Percentiles rank a stretch among this genome's conserved stretches.
These are phyloP conservation scores for Aphrophora alni DNA, from an alignment of 2,888 invertebrate genomes.

Conservation along the genomic window DNA sequence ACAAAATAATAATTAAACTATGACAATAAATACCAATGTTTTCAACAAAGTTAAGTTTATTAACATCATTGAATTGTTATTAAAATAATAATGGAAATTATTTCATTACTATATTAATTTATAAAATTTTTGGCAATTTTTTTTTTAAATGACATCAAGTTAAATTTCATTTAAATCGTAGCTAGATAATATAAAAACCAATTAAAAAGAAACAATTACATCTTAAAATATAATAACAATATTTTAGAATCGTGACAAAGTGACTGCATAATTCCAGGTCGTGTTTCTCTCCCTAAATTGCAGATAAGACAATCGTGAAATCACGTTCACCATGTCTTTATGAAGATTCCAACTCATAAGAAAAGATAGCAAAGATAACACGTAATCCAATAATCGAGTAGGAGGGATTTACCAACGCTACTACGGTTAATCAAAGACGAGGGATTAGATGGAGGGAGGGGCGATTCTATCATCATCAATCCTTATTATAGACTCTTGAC, in stretches of 20 bases:
- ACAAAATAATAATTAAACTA: too few relatives aligned
- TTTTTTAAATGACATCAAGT: too few relatives aligned
- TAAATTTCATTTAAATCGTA: too few relatives aligned
- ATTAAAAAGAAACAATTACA: too few relatives aligned
- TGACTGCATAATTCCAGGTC: neutral
- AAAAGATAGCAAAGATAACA: neutral
- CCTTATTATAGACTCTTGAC: slow-evolving; percentile 39
- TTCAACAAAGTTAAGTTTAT: too few relatives aligned
- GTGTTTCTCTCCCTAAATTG: neutral
- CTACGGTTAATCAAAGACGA: slow-evolving; percentile 34
- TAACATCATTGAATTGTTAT: too few relatives aligned
- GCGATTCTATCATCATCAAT: slow-evolving; percentile 45
- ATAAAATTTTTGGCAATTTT: too few relatives aligned
- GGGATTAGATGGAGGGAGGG: slow-evolving; percentile 27
- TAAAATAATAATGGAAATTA: too few relatives aligned
- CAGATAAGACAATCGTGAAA: neutral
- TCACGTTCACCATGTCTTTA: neutral
- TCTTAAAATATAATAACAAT: too few relatives aligned
- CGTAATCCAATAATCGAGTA: neutral
- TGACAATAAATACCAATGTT: too few relatives aligned
- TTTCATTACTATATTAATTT: too few relatives aligned
- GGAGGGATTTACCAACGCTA: neutral
- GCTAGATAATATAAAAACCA: too few relatives aligned
- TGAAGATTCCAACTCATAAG: slow-evolving; percentile 6
- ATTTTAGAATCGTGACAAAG: neutral